These are phyloP conservation scores for Diadromus collaris DNA, from an alignment of 2,888 invertebrate genomes.

Conservation along the genomic window DNA sequence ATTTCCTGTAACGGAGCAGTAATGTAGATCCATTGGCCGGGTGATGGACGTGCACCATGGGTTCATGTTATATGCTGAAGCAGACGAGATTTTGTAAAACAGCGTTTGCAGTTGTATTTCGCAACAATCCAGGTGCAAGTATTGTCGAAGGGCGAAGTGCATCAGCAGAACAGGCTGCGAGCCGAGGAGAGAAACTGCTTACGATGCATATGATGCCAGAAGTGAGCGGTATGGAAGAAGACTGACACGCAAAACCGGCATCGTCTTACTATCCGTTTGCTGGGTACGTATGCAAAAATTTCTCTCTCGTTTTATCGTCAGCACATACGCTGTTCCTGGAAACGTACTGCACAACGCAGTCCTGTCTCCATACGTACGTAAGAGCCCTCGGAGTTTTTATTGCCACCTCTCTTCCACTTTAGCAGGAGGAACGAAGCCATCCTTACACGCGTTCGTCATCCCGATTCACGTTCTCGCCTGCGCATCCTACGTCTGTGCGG, in stretches of 20 bases:
- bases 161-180: constrained; percentile 45
- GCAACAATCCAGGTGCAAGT: constrained; percentile 32
- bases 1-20: constrained; percentile 1
- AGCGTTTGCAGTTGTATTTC: constrained; percentile 27
- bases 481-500: constrained; percentile 36
- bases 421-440: constrained; percentile 41
- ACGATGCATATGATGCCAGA: constrained; percentile 17
- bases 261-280: constrained; percentile 25
- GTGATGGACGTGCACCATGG: constrained; percentile 32
- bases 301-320: constrained; percentile 47
- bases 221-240: constrained; percentile 34
- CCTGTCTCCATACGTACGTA: constrained; percentile 29
- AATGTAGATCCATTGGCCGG: constrained; percentile 11
- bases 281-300: constrained; percentile 60
- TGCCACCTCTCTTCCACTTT: constrained; percentile 41
- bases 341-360: constrained; percentile 34
- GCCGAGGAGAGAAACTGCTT: constrained; percentile 29
- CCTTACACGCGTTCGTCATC: constrained; percentile 55
- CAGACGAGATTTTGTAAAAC: constrained; percentile 23
- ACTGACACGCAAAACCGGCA: constrained; percentile 57
- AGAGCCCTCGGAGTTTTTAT: constrained; percentile 51
- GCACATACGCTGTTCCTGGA: constrained; percentile 52
- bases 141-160: constrained; percentile 35
- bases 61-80: constrained; percentile 34
- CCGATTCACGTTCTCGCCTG: constrained; percentile 45